Evolutionary conservation across 2,888 invertebrate genomes (phyloP).

Genomic region (Corythucha ciliata): DNA sequence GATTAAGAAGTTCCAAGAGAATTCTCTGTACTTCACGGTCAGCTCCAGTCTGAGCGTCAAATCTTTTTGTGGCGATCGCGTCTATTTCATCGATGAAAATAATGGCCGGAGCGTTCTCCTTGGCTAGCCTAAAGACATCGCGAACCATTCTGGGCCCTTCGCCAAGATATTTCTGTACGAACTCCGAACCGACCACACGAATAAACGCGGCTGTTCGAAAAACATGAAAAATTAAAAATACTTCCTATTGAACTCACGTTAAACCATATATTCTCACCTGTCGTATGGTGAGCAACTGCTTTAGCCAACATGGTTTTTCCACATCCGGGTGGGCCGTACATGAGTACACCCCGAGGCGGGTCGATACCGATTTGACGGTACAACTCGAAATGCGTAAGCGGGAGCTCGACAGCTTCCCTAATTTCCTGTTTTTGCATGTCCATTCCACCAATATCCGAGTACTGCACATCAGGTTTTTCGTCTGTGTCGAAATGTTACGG

Average conservation of each 20-base stretch:
- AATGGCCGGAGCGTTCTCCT: constrained; percentile 98
- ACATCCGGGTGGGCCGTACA: constrained; percentile 99
- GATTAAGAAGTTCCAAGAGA: constrained; percentile 89
- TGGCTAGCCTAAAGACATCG: constrained; percentile 96
- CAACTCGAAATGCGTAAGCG: constrained; percentile 94
- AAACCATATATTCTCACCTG: constrained; percentile 49
- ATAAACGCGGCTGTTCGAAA: constrained; percentile 79
- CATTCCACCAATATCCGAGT: constrained; percentile 98
- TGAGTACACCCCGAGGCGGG: constrained; percentile 93
- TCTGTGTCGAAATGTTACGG: constrained; percentile 47
- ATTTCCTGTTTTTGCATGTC: constrained; percentile 99
- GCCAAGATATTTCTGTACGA: constrained; percentile 98
- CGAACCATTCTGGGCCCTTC: constrained; percentile 99
- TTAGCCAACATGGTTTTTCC: constrained; percentile 99
- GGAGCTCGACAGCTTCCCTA: constrained; percentile 94
- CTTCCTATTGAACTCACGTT: constrained; percentile 1
- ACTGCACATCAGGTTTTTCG: constrained; percentile 96
- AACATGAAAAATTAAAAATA: neutral
- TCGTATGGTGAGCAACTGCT: constrained; percentile 96
- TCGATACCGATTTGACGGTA: constrained; percentile 99
- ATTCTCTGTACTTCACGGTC: constrained; percentile 98
- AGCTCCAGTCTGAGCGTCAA: constrained; percentile 97
- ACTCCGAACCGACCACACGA: constrained; percentile 97
- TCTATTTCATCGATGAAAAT: constrained; percentile 99
- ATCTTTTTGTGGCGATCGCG: constrained; percentile 93